Evolutionary conservation across 1,140 invertebrate species (phyloP).

Genomic region (Uloborus diversus): DNA sequence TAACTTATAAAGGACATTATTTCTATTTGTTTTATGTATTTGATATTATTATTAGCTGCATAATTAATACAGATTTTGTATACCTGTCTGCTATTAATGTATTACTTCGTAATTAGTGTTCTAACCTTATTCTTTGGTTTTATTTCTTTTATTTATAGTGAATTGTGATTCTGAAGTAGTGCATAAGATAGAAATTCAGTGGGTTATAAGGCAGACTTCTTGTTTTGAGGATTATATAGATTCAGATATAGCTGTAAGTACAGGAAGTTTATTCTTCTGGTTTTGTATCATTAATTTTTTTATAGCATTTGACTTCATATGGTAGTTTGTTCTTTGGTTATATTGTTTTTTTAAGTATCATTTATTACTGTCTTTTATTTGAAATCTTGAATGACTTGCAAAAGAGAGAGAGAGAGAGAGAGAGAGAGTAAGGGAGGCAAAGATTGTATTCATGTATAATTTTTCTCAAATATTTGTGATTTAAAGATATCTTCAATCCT

Average conservation of each 20-base stretch:
- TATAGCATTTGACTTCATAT: not conserved
- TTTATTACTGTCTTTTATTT: conserved; percentile 42
- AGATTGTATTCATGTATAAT: not conserved
- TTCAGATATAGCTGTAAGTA: conserved; percentile 60
- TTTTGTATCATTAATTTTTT: conserved; percentile 22
- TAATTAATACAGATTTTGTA: not conserved
- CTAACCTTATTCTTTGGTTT: not conserved
- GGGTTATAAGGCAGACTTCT: conserved; percentile 62
- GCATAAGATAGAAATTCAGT: conserved; percentile 60
- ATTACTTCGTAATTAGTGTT: not conserved
- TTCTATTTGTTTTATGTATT: too few species aligned
- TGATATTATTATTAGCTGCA: not conserved
- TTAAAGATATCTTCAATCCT: too few species aligned
- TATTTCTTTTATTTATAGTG: conserved; percentile 47
- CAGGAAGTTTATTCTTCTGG: not conserved
- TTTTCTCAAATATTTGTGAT: too few species aligned
- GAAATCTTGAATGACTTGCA: not conserved
- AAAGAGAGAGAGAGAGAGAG: conserved; percentile 56
- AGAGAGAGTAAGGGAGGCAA: conserved; percentile 58
- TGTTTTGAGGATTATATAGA: conserved; percentile 65
- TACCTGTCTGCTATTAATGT: not conserved
- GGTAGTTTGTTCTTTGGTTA: not conserved
- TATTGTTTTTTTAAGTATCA: conserved; percentile 39
- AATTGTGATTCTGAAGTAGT: conserved; percentile 29
- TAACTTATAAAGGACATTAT: not conserved